Base-by-base conservation (phyloP, 2,888 invertebrate genomes). In the Conus canariensis region DNA sequence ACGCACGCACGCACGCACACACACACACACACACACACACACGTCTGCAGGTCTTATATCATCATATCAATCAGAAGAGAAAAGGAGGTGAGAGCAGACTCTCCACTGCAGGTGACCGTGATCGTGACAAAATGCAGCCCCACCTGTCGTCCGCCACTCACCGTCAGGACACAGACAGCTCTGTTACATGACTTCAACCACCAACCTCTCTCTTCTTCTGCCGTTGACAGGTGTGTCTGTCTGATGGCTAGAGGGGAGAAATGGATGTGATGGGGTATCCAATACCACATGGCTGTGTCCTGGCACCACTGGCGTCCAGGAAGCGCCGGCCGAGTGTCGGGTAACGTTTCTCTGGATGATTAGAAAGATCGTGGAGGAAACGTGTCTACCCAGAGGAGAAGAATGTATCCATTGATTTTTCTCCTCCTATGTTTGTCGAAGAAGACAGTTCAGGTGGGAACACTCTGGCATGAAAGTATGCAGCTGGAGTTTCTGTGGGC, bases 1-100 rank as follows among this genome's bases (percentile, higher is more conserved):
- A 70, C n/a, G 5, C 70, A 70, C n/a, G 4, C 70, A 14, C 8
- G 19, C 70, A 70, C 70, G 14, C 70, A 70, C 70, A 70, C 70
- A 70, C 70, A 70, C 70, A n/a, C 70, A 70, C 70, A 70, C 70
- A 70, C 70, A 70, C 70, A 70, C 70, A 70, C 70, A 56, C 56
- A 82, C 80, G 45, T 77, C 25, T 22, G 77, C 8, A 25, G 9
- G 14, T 60, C 4, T 60, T 60, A 60, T 14, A 60, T 14, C 30
- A 30, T 30, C 30, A 30, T 30, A 30, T 0, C 30, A 30, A 30
- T 30, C 30, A 30, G 30, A 30, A 30, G 30, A 30, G 30, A 30
- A 30, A 30, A 30, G 30, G 30, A 30, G 30, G 30, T 2, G 30
- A 30, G 30, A 30, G 30, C 30, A 30, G 30, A 30, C 30, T 30